These are phyloP conservation scores for Hydractinia symbiolongicarpus DNA, from an alignment of 30 jellyfish, hydroid and myxozoan species.

Conservation along the genomic window DNA sequence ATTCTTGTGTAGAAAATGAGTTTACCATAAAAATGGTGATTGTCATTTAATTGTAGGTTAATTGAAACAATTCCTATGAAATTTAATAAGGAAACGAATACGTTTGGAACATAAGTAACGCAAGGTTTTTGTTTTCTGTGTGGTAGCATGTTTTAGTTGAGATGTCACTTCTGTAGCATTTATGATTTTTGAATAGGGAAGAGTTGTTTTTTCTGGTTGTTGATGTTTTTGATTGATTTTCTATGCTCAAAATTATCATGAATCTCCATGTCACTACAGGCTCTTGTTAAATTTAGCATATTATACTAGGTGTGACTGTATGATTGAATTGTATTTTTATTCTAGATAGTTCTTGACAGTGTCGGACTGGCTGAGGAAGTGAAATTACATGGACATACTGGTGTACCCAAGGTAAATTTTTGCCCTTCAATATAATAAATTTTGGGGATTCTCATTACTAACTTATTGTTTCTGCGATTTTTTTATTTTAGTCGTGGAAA, in stretches of 20 bases:
- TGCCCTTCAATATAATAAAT: too few relatives aligned
- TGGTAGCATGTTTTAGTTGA: too few relatives aligned
- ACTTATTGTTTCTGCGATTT: background rate
- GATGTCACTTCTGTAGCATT: too few relatives aligned
- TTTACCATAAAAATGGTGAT: background rate
- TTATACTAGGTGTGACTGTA: too few relatives aligned
- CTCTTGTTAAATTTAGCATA: background rate
- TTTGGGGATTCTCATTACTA: background rate
- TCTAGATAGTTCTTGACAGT: conserved; percentile 15
- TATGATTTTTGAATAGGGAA: too few relatives aligned
- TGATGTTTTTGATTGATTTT: too few relatives aligned
- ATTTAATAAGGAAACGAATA: too few relatives aligned
- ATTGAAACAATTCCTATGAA: background rate
- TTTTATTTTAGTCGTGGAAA: conserved; percentile 24
- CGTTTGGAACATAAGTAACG: too few relatives aligned
- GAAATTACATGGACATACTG: conserved; percentile 23
- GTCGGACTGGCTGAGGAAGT: conserved; percentile 22
- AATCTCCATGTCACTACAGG: too few relatives aligned
- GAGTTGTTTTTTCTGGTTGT: too few relatives aligned
- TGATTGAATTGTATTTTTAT: background rate
- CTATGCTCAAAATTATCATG: too few relatives aligned
- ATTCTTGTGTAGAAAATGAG: background rate
- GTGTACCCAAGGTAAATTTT: conserved; percentile 20
- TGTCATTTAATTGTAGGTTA: background rate
- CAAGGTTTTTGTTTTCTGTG: too few relatives aligned